Base-by-base conservation (phyloP, 2,797 vertebrate genomes). In the Sebastiscus albofasciatus region DNA sequence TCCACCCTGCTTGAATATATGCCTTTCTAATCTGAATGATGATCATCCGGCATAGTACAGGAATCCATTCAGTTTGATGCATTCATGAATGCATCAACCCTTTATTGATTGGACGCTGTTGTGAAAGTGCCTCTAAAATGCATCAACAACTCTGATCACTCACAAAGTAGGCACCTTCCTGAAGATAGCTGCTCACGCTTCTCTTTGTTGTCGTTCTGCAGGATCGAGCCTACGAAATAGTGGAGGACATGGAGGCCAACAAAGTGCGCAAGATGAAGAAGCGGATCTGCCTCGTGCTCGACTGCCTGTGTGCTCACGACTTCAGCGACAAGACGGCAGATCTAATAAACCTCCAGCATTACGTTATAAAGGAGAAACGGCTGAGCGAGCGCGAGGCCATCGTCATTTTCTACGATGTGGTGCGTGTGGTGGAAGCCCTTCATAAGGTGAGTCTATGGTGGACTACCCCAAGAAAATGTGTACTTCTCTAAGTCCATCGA, bases 271-370 rank as follows among this genome's bases (percentile, higher is more conserved):
- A 97, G 88, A 98, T 98, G 97, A 98, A 98, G 95, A 99, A 99
- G 85, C 97, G 98, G 13, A 99, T 99, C 95, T 99, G 98, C 89
- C 97, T 99, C 0, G 99, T 99, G 89, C 94, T 99, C 5, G 99
- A 99, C 95, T 99, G 98, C 90, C 96, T 99, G 72, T 99, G 98
- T 62, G 98, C 98, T 20, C 98, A 99, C 0, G 98, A 99, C 92
- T 99, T 98, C 92, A 99, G 97, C 1, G 98, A 99, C 95, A 99
- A 98, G 93, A 99, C 99, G 0, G 98, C 98, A 0, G 99, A 99
- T 94, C 96, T 99, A 84, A 99, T 99, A 91, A 99, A 99, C 92
- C 96, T 99, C 76, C 99, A 99, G 95, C 99, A 99, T 94, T 99
- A 99, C 0, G 99, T 99, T 90, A 99, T 99, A 90, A 99, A 99